phyloP scores from a whole-genome alignment of 2,888 invertebrate genomes.

The Pedicia rivosa region DNA sequence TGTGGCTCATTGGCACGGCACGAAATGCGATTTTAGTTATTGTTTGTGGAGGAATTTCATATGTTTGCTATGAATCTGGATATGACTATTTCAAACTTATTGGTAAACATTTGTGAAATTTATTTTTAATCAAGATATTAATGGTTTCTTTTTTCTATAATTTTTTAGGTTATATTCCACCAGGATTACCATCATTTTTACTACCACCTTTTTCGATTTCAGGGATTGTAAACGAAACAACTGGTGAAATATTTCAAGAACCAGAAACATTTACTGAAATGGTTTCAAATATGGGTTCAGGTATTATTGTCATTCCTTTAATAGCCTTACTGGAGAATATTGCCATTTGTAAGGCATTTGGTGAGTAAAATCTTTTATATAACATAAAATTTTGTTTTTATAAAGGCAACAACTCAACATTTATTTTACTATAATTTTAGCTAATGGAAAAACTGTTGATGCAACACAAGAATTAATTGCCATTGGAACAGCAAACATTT shows the following conservation, averaged over 20 bases:
- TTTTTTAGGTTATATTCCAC: conserved; percentile 55
- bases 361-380: conserved; percentile 30
- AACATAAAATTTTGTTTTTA: not conserved
- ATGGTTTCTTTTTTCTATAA: no score
- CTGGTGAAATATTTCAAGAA: conserved; percentile 18
- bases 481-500: conserved; percentile 58
- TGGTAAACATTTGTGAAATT: no score
- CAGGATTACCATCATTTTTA: conserved; percentile 51
- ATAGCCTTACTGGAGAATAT: conserved; percentile 81
- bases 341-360: conserved; percentile 80
- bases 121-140: no score
- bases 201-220: conserved; percentile 50
- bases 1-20: conserved; percentile 66
- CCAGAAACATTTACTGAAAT: conserved; percentile 44
- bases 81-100: conserved; percentile 41
- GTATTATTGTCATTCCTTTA: conserved; percentile 71
- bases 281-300: conserved; percentile 66
- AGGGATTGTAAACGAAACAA: conserved; percentile 38
- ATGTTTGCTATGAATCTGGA: conserved; percentile 42
- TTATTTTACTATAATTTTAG: conserved; percentile 22
- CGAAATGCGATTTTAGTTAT: conserved; percentile 76
- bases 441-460: conserved; percentile 66
- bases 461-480: conserved; percentile 86
- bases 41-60: conserved; percentile 46
- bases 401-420: no score